phyloP scores from a whole-genome alignment of 1,140 invertebrate genomes.

The Sinonovacula constricta region DNA sequence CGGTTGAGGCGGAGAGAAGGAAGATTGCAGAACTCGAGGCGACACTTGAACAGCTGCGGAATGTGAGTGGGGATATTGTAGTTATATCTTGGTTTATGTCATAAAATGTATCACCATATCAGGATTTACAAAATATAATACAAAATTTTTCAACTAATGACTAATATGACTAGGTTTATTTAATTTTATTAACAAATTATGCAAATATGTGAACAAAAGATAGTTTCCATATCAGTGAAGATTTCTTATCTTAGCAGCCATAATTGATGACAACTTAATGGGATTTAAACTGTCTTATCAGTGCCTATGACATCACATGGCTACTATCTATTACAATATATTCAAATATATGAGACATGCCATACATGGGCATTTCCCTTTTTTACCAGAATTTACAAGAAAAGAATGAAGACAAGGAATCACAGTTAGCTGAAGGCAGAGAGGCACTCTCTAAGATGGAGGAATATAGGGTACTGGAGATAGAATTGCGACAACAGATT shows the following conservation, averaged over 20 bases:
- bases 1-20: slow-evolving; percentile 60
- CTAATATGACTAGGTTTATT: background rate
- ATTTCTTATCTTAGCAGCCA: no score
- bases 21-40: slow-evolving; percentile 69
- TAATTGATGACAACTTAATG: no score
- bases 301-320: no score
- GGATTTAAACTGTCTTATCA: no score
- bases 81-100: no score
- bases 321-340: no score
- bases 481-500: slow-evolving; percentile 62
- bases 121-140: background rate
- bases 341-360: no score
- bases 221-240: no score
- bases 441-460: slow-evolving; percentile 65
- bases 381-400: slow-evolving; percentile 62
- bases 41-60: slow-evolving; percentile 67
- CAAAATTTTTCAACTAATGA: background rate
- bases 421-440: slow-evolving; percentile 64
- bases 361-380: background rate
- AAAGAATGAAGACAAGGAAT: slow-evolving; percentile 63
- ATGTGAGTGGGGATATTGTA: no score
- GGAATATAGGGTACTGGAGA: slow-evolving; percentile 62
- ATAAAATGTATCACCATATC: no score
- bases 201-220: no score
- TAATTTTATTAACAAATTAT: background rate